Evolutionary conservation across 2,113 vertebrate genomes (phyloP), one percentile per base, ranked within the genome.

Genomic region (Phalacrocorax carbo): DNA sequence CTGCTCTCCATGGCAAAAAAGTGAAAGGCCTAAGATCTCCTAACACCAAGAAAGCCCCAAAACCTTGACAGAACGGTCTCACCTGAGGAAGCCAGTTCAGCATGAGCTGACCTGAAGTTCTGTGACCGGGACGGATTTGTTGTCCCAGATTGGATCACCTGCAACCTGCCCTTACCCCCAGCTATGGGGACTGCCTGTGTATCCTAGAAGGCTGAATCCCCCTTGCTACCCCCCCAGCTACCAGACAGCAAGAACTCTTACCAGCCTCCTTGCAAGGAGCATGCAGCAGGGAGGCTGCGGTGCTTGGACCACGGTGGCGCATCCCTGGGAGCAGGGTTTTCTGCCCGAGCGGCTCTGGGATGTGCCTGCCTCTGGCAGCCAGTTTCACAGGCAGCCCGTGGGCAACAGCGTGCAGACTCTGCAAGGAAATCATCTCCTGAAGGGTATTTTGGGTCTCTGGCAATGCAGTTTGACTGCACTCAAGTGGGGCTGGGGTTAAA

Each of bases 271-370:
- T 0, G 0, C 51, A 55, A 20, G 48, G 42, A 76, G 42, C 40
- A 27, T 1, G 2, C 49, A 61, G 68, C 10, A 4, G 0, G 0
- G 1, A 15, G 27, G 44, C 38, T 25, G 32, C 23, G 8, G 80
- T 0, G 0, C 88, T 13, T 34, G 77, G 7, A 81, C 16, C 5
- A 2, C 51, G 29, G 38, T 7, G 19, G 21, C 1, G 1, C 36
- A 70, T 13, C 32, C 32, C 55, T 20, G 23, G 66, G 21, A 64
- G 23, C 2, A 0, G 15, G 17, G 18, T 22, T 68, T 46, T 62
- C 40, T 7, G 1, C 14, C 29, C 1, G 0, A 11, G 9, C 2
- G 0, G 26, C 48, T 66, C 78, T 18, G 15, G n/a, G 55, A 79
- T 18, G 13, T 2, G 9, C 17, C 52, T 60, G 29, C 22, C 10